Evolutionary conservation across 1,140 invertebrate genomes (phyloP).

Genomic region (Galleria mellonella): DNA sequence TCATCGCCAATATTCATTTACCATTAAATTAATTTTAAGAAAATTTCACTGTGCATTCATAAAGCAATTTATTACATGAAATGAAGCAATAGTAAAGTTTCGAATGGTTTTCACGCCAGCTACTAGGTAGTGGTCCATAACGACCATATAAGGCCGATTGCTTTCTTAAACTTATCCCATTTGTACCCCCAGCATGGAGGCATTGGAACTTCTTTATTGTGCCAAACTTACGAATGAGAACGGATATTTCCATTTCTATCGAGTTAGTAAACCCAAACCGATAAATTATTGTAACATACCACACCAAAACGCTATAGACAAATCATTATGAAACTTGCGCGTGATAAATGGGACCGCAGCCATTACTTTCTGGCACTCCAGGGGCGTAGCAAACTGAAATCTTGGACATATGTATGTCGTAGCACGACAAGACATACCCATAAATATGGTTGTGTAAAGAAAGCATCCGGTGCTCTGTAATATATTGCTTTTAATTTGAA

Average conservation of each 20-base stretch:
- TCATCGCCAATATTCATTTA: slow-evolving; percentile 20
- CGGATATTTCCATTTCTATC: slow-evolving; percentile 63
- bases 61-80: slow-evolving; percentile 28
- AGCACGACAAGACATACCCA: not conserved
- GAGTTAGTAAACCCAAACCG: slow-evolving; percentile 33
- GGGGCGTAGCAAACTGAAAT: slow-evolving; percentile 8
- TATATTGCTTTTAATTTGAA: slow-evolving; percentile 4
- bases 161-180: slow-evolving; percentile 69
- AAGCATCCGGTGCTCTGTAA: not conserved
- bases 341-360: slow-evolving; percentile 33
- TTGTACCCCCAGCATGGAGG: slow-evolving; percentile 48
- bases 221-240: slow-evolving; percentile 55
- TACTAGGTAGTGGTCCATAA: slow-evolving; percentile 56
- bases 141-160: slow-evolving; percentile 69
- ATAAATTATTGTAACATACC: slow-evolving; percentile 40
- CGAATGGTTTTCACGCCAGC: slow-evolving; percentile 54
- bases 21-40: slow-evolving; percentile 16
- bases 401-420: not conserved
- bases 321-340: slow-evolving; percentile 29
- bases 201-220: slow-evolving; percentile 66
- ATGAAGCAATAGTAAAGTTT: slow-evolving; percentile 59
- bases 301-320: slow-evolving; percentile 23
- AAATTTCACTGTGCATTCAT: slow-evolving; percentile 4
- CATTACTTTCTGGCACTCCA: slow-evolving; percentile 12
- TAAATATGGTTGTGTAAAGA: not conserved